Evolutionary conservation across 23 tunicate species (phyloP), one percentile per base, ranked within the genome.

Genomic region (Pegea sp.): DNA sequence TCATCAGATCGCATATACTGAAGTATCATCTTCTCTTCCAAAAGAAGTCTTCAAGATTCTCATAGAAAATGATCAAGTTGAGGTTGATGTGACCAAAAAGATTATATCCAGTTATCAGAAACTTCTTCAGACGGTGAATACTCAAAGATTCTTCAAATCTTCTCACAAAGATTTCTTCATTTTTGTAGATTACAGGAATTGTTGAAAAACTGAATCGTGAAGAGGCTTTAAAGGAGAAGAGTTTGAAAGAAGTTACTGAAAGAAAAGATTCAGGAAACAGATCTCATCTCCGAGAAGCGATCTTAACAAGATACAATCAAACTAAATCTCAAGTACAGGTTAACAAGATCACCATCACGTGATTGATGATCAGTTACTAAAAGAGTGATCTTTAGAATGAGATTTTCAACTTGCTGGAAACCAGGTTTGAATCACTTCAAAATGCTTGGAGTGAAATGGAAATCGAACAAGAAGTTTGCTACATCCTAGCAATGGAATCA

Each of bases 291-390:
- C 53, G 54, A 8, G 76, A 76, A 53, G 64, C 76, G 16, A 61
- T 76, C 5, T 22, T 67, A 55, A n/a, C 22, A 8, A 59, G 89
- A 19, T 76, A 76, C 53, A 59, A 76, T 32, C 89, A 76, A 62
- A 76, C 65, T 5, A 65, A 65, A 43, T 62, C 63, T 53, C 68
- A 76, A 54, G 69, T 76, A n/a, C 89, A 76, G 69, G 89, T 66
- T 4, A n/a, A n/a, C n/a, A n/a, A n/a, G n/a, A n/a, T n/a, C n/a
- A n/a, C n/a, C n/a, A n/a, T n/a, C n/a, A n/a, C n/a, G n/a, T n/a
- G n/a, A n/a, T n/a, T n/a, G n/a, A n/a, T n/a, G n/a, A n/a, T n/a
- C n/a, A n/a, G n/a, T n/a, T n/a, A n/a, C n/a, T n/a, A n/a, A n/a
- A n/a, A n/a, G n/a, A n/a, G n/a, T 25, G 0, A 7, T 0, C 30